phyloP scores from a whole-genome alignment of 2,113 vertebrate species.

The Dipodomys merriami region DNA sequence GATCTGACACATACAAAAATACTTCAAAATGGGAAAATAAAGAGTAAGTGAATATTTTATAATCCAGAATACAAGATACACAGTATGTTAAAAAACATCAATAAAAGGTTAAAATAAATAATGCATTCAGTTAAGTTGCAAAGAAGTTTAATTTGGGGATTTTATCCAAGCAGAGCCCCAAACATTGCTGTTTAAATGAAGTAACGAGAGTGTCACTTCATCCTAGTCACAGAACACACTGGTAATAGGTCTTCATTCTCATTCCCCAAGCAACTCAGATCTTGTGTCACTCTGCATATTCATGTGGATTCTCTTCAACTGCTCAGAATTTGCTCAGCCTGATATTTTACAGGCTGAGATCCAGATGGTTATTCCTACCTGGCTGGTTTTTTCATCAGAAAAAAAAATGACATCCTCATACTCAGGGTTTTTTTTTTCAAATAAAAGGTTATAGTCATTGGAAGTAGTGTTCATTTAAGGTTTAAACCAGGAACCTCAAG shows the following conservation, averaged over 20 bases:
- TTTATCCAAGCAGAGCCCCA: neutral
- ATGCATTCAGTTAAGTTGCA: neutral
- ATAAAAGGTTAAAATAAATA: constrained; percentile 11
- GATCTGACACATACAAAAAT: neutral
- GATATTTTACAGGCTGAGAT: neutral
- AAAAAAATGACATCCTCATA: neutral
- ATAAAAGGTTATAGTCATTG: constrained; percentile 1
- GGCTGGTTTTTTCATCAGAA: neutral
- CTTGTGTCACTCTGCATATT: neutral
- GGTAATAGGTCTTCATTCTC: neutral
- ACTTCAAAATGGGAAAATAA: neutral
- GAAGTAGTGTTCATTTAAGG: constrained; percentile 57
- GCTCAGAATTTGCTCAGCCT: neutral
- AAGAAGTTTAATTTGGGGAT: neutral
- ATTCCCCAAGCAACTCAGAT: neutral
- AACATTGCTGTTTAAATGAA: neutral
- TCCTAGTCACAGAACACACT: neutral
- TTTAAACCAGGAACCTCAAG: constrained; percentile 71
- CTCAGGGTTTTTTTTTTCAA: neutral
- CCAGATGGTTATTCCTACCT: neutral
- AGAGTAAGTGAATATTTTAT: neutral
- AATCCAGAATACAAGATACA: neutral
- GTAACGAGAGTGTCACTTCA: neutral
- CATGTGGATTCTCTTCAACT: neutral
- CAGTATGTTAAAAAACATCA: neutral